Conservation (phyloP, 2,113 vertebrate species). For the Polyodon spathula region DNA sequence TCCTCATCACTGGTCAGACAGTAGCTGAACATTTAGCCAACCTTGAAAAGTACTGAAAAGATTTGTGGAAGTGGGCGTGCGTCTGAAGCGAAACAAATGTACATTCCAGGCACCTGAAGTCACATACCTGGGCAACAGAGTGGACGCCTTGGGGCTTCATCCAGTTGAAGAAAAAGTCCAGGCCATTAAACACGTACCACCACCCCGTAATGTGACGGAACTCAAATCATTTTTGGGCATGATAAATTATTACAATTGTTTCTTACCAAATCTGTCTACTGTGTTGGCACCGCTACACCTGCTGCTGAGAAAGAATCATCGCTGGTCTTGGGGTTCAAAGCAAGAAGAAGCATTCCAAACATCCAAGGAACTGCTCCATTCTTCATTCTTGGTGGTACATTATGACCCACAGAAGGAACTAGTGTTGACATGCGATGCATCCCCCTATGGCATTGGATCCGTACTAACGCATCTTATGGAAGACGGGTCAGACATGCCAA, state of each 20-base stretch:
- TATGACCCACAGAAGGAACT: background rate
- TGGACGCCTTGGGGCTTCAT: no score
- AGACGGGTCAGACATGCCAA: background rate
- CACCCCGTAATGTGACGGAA: background rate
- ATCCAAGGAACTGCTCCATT: background rate
- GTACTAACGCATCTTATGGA: background rate
- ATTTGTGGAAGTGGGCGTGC: no score
- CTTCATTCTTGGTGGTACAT: background rate
- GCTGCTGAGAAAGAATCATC: background rate
- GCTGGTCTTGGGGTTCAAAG: background rate
- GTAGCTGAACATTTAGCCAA: no score
- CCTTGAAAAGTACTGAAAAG: no score
- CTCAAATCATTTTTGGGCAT: background rate
- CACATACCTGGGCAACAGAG: no score
- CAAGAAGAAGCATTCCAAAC: background rate
- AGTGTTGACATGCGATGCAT: background rate
- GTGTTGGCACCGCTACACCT: background rate
- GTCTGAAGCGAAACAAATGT: no score
- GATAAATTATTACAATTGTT: background rate
- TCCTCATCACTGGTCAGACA: no score
- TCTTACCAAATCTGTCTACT: background rate
- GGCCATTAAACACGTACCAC: no score
- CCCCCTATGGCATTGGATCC: background rate
- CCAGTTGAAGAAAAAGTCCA: no score
- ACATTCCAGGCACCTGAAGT: no score